These are phyloP conservation scores for Ostrea edulis DNA, from an alignment of 1,140 invertebrate species.

Conservation along the genomic window DNA sequence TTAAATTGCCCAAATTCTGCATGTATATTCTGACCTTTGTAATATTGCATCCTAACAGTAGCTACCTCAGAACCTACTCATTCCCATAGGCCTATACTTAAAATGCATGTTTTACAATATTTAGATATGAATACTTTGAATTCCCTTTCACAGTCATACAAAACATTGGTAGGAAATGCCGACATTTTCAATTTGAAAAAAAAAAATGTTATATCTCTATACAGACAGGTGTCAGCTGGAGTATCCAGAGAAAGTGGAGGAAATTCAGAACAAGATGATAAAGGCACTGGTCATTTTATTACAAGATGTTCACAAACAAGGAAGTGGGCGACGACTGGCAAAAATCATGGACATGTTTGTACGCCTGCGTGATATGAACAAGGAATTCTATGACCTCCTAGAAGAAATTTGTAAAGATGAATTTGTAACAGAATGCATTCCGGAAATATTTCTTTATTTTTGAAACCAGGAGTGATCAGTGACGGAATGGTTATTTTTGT, in stretches of 20 bases:
- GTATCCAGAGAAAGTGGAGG: conserved; percentile 59
- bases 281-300: neutral
- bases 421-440: conserved; percentile 25
- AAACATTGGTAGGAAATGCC: no score
- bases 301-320: neutral
- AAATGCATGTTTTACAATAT: no score
- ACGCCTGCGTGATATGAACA: conserved; percentile 14
- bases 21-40: no score
- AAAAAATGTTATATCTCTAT: neutral
- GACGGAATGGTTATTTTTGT: no score
- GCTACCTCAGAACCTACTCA: no score
- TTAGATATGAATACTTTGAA: no score
- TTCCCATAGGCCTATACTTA: no score
- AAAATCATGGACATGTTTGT: conserved; percentile 45
- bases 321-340: neutral
- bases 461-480: no score
- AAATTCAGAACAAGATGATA: conserved; percentile 65
- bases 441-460: conserved; percentile 39
- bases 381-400: neutral
- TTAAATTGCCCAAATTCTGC: no score
- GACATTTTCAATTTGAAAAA: no score
- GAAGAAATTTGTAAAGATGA: conserved; percentile 43
- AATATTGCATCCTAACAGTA: no score
- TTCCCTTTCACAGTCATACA: no score
- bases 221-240: conserved; percentile 62